Conservation (phyloP, 2,888 invertebrate species). For the Caenorhabditis sulstoni region DNA sequence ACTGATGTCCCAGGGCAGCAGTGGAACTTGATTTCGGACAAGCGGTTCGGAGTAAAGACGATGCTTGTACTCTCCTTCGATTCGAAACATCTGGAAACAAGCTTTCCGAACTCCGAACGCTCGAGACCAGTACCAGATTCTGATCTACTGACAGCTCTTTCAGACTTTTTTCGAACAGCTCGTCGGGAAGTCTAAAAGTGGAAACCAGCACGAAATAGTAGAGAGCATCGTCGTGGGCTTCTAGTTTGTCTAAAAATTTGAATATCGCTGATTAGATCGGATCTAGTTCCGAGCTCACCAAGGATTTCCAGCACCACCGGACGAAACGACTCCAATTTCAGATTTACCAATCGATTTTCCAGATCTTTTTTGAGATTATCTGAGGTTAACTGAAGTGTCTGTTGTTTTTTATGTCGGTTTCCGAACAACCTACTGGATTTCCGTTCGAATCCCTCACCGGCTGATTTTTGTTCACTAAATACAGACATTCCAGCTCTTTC, state of each 20-base stretch:
- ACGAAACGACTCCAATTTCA: conserved; percentile 29
- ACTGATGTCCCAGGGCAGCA: conserved; percentile 49
- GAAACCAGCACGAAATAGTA: conserved; percentile 49
- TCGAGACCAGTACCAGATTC: conserved; percentile 21
- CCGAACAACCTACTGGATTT: conserved; percentile 30
- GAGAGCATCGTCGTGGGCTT: conserved; percentile 33
- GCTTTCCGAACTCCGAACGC: too few species aligned
- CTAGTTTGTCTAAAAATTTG: conserved; percentile 24
- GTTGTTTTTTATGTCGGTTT: background rate
- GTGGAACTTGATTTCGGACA: conserved; percentile 30
- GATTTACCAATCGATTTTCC: conserved; percentile 3
- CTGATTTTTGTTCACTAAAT: conserved; percentile 43
- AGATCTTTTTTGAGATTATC: conserved; percentile 28
- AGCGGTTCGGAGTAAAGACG: conserved; percentile 40
- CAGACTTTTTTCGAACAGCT: conserved; percentile 32
- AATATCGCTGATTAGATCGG: background rate
- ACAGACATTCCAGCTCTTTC: conserved; percentile 36
- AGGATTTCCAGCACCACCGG: conserved; percentile 17
- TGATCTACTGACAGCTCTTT: conserved; percentile 31
- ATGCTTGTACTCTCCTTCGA: conserved; percentile 24
- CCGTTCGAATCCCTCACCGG: conserved; percentile 44
- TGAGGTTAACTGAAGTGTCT: conserved; percentile 21
- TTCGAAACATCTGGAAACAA: conserved; percentile 18
- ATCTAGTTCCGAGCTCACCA: conserved; percentile 10
- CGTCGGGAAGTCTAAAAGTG: conserved; percentile 32